Evolutionary conservation across 2,113 vertebrate genomes (phyloP), one percentile per base, ranked within the genome.

Genomic region (Syngnathus floridae): DNA sequence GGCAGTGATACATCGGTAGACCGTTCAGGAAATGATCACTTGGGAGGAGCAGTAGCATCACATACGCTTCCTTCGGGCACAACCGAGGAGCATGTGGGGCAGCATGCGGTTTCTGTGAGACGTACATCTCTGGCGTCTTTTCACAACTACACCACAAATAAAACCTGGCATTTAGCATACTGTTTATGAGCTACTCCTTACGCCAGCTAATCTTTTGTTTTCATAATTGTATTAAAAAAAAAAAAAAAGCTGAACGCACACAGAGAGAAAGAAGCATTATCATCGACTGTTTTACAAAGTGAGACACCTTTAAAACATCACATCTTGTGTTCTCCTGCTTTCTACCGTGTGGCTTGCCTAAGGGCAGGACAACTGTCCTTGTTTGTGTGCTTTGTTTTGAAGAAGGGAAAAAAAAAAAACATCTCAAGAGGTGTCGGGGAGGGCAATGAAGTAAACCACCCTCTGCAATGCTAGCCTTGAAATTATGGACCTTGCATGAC

Each of bases 401-500:
- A 31, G 26, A 31, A 31, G 26, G 26, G 26, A 31, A 31, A 31
- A 31, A 31, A 66, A 17, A 26, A 72, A 59, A 40, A 72, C 54
- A 26, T 41, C 45, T 16, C 14, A 54, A 37, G 48, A 54, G 61
- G 45, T 64, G 45, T 64, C 59, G 62, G 12, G 43, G 68, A 64
- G 59, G 67, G 71, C 57, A 71, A 4, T 12, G 12, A 12, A 72
- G 52, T 76, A 57, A 71, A 71, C 74, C 49, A 63, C 45, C 66
- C 69, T 61, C 51, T 81, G 22, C 78, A 75, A 77, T 73, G 66
- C 69, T 37, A 65, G 72, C 76, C 65, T 79, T 76, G 82, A 84
- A 76, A 78, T 63, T 82, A 41, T 35, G 60, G 66, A 66, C 65
- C 51, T 10, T 45, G 62, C 79, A 70, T 69, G 82, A 78, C 77